Evolutionary conservation across 2,888 invertebrate genomes (phyloP), one percentile per base, ranked within the genome.

Genomic region (Bedellia somnulentella): DNA sequence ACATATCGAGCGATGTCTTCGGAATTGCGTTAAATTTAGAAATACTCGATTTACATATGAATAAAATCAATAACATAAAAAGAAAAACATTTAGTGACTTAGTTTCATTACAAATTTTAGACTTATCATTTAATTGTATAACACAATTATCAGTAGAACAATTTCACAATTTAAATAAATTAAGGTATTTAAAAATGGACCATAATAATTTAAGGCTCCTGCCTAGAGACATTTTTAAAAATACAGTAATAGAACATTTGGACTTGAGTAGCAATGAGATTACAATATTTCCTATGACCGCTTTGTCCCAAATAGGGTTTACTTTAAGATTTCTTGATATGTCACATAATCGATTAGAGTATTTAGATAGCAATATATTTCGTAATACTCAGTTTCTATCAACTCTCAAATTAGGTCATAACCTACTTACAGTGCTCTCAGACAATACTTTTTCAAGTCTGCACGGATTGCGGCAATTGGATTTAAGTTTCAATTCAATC

Each of bases 391-490:
- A 90, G 30, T 87, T 86, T 53, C 67, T 93, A 25, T 81, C 87
- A 33, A 83, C 82, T 43, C 71, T 93, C 33, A 87, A 89, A 64
- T 64, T 93, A 48, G 86, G 87, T 26, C 80, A 81, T 48, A 93
- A 93, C 64, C 85, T 87, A 47, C 77, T 93, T 36, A 88, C 88
- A 11, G 88, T 92, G 38, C 63, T 93, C 39, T 91, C 92, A 2
- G 93, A 93, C 63, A 92, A 91, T 56, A 90, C 91, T 12, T 93
- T 93, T 57, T 87, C 87, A 14, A 87, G 89, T 49, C 78, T 93
- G 31, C 85, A 86, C 25, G 85, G 86, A 41, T 68, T 92, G 37
- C 82, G 92, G 42, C 83, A 83, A 45, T 73, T 93, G 46, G 90
- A 93, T 63, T 75, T 93, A 29, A 87, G 89, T 42, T 83, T 81